Percentiles rank a stretch among this genome's conserved stretches.
Evolutionary conservation across 1,140 invertebrate species (phyloP).

Genomic region (Drosophila mauritiana): DNA sequence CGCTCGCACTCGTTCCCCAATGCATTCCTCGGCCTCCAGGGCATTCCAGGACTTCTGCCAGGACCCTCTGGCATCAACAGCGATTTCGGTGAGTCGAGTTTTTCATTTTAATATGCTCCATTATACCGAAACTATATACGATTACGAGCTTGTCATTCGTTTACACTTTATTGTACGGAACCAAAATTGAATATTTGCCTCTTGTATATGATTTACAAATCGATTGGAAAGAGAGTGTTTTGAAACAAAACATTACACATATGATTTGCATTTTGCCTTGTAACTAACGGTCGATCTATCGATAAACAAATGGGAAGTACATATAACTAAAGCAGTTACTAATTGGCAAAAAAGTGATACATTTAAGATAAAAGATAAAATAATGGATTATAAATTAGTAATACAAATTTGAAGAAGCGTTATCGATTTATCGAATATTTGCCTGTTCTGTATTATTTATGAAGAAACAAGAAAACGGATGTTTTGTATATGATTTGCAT

Average conservation of each 20-base stretch:
- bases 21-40: conserved; percentile 89
- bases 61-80: conserved; percentile 93
- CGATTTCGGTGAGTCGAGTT: conserved; percentile 91
- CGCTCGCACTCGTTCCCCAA: conserved; percentile 89
- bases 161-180: conserved; percentile 47
- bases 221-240: conserved; percentile 33
- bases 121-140: neutral
- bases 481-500: conserved; percentile 43
- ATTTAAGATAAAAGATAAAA: neutral
- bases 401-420: conserved; percentile 1
- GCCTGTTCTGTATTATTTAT: conserved; percentile 40
- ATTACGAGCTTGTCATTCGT: conserved; percentile 50
- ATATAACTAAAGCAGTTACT: neutral
- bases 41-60: conserved; percentile 90
- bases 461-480: neutral
- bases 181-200: conserved; percentile 64
- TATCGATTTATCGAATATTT: conserved; percentile 43
- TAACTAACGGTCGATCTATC: conserved; percentile 68
- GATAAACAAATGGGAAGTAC: conserved; percentile 63
- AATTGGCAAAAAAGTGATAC: conserved; percentile 54
- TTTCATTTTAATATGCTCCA: neutral
- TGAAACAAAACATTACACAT: conserved; percentile 40
- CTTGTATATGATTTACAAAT: conserved; percentile 73
- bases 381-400: neutral
- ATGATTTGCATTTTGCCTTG: conserved; percentile 75